A percentile compares a stretch with the other conserved stretches of the same genome.
These are phyloP conservation scores for Brachynemurus nebulosus DNA, from an alignment of 2,888 invertebrate genomes.

Conservation along the genomic window DNA sequence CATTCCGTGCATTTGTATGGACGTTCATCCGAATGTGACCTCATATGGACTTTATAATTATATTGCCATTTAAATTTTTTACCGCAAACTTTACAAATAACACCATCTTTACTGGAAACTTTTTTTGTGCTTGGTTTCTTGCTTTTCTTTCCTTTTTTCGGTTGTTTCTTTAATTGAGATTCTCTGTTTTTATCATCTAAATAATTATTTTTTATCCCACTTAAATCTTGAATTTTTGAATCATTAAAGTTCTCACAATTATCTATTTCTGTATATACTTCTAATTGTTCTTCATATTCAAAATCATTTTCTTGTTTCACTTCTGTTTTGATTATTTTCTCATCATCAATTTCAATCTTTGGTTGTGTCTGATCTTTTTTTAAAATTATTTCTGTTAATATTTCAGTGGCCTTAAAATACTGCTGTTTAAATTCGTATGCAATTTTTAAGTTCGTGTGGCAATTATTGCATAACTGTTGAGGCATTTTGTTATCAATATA, in stretches of 20 bases:
- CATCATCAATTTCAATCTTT: too few species aligned
- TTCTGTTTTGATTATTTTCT: too few species aligned
- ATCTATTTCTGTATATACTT: not conserved
- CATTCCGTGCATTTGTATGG: not conserved
- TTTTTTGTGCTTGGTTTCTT: too few species aligned
- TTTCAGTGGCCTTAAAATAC: not conserved
- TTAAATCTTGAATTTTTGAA: too few species aligned
- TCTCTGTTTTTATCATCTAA: not conserved
- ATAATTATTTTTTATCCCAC: not conserved
- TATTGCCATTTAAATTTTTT: not conserved
- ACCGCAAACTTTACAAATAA: not conserved
- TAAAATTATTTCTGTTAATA: constrained; percentile 1
- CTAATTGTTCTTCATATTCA: too few species aligned
- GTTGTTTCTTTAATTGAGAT: not conserved
- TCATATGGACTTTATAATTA: not conserved
- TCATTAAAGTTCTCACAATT: not conserved
- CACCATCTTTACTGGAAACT: too few species aligned
- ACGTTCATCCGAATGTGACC: not conserved
- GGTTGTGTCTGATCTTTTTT: too few species aligned
- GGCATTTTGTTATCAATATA: not conserved
- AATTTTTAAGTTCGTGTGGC: not conserved
- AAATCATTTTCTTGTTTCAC: too few species aligned
- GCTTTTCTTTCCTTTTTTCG: not conserved
- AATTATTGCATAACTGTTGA: constrained; percentile 1
- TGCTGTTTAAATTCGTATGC: constrained; percentile 2